Evolutionary conservation across 2,888 invertebrate genomes (phyloP), one percentile per base, ranked within the genome.

Genomic region (Eledone cirrhosa): DNA sequence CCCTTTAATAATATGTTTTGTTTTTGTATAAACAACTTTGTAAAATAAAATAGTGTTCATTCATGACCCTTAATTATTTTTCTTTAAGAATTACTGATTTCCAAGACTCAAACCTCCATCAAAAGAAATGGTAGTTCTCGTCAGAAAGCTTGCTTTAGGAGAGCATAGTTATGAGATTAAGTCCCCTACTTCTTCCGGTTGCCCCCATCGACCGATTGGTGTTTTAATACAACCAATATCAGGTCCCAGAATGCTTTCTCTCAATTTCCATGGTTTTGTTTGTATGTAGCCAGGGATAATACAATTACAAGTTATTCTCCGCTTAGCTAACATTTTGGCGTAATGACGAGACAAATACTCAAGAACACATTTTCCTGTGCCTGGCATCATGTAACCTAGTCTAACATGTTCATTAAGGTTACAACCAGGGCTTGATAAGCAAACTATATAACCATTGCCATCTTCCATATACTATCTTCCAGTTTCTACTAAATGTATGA

Each of bases 341-440:
- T 76, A 76, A 76, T 76, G 76, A 24, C 76, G 76, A 19, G 76
- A 29, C 27, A 76, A 29, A 29, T 76, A 76, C 27, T 76, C 76
- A 3, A 76, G 27, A 3, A 48, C 29, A 16, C 47, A n/a, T 29
- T 76, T 76, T 11, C 27, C 76, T 29, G 47, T 47, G 4, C 76
- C 76, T 47, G 76, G 76, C 76, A 76, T 47, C 76, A 76, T 76
- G 16, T 76, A 76, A 48, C 47, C 22, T 3, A 48, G 24, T 29
- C 48, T n/a, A 11, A 76, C 48, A 27, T 27, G 76, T 13, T 22
- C 16, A 48, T 24, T 24, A 11, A 29, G 13, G 22, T 76, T 76
- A 48, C 76, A 76, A 27, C 76, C 76, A 8, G 76, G 76, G 48
- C 76, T 76, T n/a, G 76, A 76, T 24, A 76, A n/a, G 16, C 47